These are phyloP conservation scores for Meiosimyza decipiens DNA, from an alignment of 2,888 invertebrate genomes.

Conservation along the genomic window DNA sequence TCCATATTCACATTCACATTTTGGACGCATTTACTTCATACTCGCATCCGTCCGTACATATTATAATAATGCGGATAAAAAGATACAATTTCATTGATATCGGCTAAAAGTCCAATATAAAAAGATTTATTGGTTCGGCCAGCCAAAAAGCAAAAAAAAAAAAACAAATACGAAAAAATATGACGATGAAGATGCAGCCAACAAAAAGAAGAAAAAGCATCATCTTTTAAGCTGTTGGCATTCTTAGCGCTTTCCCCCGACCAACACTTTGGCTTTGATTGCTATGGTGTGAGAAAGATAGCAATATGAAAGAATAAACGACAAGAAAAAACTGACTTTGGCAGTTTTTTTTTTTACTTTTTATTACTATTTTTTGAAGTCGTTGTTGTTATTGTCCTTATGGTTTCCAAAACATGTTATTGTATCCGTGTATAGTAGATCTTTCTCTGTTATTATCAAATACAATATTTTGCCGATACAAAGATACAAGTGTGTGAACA, in stretches of 20 bases:
- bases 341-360: background rate
- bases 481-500: slow-evolving; percentile 24
- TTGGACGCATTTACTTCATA: slow-evolving; percentile 29
- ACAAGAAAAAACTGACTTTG: background rate
- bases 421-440: background rate
- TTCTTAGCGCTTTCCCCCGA: background rate
- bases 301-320: no score
- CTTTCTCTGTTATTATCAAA: slow-evolving; percentile 31
- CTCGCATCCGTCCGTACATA: slow-evolving; percentile 55
- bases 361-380: slow-evolving; percentile 1
- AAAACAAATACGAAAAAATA: slow-evolving; percentile 6
- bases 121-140: slow-evolving; percentile 61
- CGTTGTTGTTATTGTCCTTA: slow-evolving; percentile 14
- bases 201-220: slow-evolving; percentile 22
- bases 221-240: slow-evolving; percentile 15
- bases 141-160: slow-evolving; percentile 38
- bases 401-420: slow-evolving; percentile 27
- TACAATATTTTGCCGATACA: slow-evolving; percentile 24
- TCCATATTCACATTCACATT: background rate
- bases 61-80: slow-evolving; percentile 66
- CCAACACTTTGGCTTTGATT: no score
- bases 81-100: slow-evolving; percentile 67
- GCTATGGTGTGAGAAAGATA: no score
- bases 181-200: slow-evolving; percentile 49
- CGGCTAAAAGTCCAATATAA: slow-evolving; percentile 65